phyloP scores from a whole-genome alignment of 2,113 vertebrate genomes.

The Alethe diademata region DNA sequence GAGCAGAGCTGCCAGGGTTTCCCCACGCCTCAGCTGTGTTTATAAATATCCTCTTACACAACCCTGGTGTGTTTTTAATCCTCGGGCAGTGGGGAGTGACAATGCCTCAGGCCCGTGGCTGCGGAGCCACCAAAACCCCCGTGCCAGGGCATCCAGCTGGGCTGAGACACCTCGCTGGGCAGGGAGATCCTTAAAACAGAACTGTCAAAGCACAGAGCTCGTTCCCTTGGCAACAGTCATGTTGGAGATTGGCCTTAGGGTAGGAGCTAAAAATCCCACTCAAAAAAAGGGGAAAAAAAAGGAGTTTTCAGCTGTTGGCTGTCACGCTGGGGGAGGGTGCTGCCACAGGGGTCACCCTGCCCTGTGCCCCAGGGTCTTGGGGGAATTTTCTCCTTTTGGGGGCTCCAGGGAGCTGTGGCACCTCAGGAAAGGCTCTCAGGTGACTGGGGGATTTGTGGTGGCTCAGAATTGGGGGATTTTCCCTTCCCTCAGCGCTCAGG shows the following conservation, averaged over 20 bases:
- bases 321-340: not conserved
- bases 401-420: not conserved
- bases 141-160: not conserved
- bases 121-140: not conserved
- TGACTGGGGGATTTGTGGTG: not conserved
- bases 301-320: not conserved
- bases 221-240: constrained; percentile 58
- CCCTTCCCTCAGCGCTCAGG: not conserved
- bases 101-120: not conserved
- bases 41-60: not conserved
- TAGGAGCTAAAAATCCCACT: constrained; percentile 29
- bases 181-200: constrained; percentile 50
- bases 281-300: not conserved
- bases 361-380: fast-evolving
- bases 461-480: fast-evolving
- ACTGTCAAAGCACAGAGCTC: constrained; percentile 34
- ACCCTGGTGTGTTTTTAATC: not conserved
- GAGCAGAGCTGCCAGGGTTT: not conserved
- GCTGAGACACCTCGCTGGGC: constrained; percentile 1
- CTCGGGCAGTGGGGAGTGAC: not conserved
- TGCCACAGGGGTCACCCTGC: not conserved
- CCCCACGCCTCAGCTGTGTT: not conserved
- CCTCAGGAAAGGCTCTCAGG: fast-evolving
- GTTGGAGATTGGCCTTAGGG: constrained; percentile 40
- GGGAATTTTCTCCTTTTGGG: not conserved